These are phyloP conservation scores for Orthosia cruda DNA, from an alignment of 2,888 invertebrate species.

Conservation along the genomic window DNA sequence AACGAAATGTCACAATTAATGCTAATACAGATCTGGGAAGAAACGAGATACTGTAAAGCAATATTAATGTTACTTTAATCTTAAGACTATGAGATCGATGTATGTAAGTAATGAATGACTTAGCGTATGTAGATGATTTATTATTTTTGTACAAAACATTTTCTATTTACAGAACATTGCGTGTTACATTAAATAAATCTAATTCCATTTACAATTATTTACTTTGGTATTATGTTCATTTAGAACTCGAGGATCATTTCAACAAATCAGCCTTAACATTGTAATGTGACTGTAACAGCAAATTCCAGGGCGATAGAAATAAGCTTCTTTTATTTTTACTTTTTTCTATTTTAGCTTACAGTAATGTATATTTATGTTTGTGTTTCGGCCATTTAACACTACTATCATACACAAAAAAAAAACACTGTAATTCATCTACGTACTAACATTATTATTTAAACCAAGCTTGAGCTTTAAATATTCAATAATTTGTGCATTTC, in stretches of 20 bases:
- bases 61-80: background rate
- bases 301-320: conserved; percentile 27
- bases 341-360: background rate
- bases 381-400: background rate
- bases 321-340: background rate
- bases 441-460: background rate
- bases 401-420: background rate
- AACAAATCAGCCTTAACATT: conserved; percentile 42
- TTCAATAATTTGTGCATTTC: conserved; percentile 5
- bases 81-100: conserved; percentile 33
- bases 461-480: conserved; percentile 4
- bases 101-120: conserved; percentile 11
- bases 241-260: background rate
- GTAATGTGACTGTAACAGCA: conserved; percentile 3
- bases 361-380: too few species aligned
- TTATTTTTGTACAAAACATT: conserved; percentile 43
- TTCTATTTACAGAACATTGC: conserved; percentile 41
- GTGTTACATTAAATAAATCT: background rate
- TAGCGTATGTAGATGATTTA: conserved; percentile 15
- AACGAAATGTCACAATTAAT: background rate
- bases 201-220: conserved; percentile 31
- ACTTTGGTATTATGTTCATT: background rate
- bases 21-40: background rate
- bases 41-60: conserved; percentile 13
- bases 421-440: background rate